Percentiles rank a stretch among this genome's conserved stretches.
Conservation (phyloP, 2,113 vertebrate species). For the Gracilinanus agilis region DNA sequence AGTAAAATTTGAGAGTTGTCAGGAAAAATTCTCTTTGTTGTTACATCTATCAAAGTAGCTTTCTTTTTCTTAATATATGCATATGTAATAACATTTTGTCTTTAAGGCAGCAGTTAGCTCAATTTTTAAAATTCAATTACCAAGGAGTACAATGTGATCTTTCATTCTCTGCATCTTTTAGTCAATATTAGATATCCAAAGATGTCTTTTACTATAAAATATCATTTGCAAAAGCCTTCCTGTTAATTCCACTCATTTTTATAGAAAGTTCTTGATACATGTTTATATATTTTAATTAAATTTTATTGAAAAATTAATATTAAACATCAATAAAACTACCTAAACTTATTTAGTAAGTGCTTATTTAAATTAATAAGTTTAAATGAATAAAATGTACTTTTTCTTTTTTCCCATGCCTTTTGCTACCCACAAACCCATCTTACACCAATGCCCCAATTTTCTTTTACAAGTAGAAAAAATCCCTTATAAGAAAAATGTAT, state of each 20-base stretch:
- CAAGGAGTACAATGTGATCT: neutral
- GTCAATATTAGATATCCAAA: neutral
- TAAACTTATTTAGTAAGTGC: neutral
- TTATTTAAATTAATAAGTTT: neutral
- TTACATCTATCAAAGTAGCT: neutral
- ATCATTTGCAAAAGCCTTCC: neutral
- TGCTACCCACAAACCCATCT: neutral
- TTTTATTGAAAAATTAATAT: neutral
- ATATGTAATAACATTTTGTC: neutral
- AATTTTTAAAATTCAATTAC: neutral
- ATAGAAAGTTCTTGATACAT: neutral
- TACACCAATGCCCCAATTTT: neutral
- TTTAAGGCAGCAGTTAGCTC: neutral
- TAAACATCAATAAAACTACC: neutral
- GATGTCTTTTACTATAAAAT: neutral
- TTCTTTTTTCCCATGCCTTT: neutral
- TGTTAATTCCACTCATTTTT: neutral
- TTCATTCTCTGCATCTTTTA: neutral
- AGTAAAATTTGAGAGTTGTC: neutral
- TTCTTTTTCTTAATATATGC: neutral
- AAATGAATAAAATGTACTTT: neutral
- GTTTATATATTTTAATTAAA: neutral
- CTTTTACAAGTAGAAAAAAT: neutral
- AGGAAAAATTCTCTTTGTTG: neutral
- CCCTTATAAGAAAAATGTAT: neutral